Percentiles rank a stretch among this genome's conserved stretches.
These are phyloP conservation scores for Seladonia tumulorum DNA, from an alignment of 2,888 invertebrate genomes.

Conservation along the genomic window DNA sequence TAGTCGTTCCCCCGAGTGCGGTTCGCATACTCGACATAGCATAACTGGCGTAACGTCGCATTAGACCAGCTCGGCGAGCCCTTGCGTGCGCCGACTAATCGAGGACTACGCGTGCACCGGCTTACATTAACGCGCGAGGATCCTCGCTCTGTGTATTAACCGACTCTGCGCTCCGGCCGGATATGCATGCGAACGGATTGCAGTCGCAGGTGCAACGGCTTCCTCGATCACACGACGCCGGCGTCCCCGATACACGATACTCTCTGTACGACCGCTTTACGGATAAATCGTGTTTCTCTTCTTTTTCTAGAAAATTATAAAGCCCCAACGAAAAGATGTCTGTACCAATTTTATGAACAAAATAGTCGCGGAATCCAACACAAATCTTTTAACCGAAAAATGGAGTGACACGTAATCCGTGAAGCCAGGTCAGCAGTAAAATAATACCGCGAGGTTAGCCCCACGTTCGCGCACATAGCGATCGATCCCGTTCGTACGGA, in stretches of 20 bases:
- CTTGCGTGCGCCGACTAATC: slow-evolving; percentile 40
- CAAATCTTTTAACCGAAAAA: background rate
- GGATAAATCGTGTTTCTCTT: background rate
- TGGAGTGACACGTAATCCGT: background rate
- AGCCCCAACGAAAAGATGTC: too few relatives aligned
- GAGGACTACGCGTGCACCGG: slow-evolving; percentile 23
- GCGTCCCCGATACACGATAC: background rate
- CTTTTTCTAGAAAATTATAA: too few relatives aligned
- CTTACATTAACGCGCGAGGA: slow-evolving; percentile 39
- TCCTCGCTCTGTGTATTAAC: slow-evolving; percentile 38
- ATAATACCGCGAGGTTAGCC: background rate
- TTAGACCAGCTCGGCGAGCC: slow-evolving; percentile 42
- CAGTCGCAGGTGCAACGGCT: slow-evolving; percentile 22
- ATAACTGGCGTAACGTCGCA: slow-evolving; percentile 76
- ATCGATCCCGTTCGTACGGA: background rate
- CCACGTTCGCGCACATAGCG: background rate
- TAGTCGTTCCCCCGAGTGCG: slow-evolving; percentile 61
- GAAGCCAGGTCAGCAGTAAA: background rate
- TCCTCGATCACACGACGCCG: background rate
- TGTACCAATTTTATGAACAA: too few relatives aligned
- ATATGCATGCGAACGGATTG: slow-evolving; percentile 37
- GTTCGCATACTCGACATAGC: slow-evolving; percentile 76
- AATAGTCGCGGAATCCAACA: background rate
- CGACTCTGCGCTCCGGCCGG: slow-evolving; percentile 16
- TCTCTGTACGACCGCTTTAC: background rate